Conservation (phyloP, 1,140 invertebrate species). For the Vollenhovia emeryi region DNA sequence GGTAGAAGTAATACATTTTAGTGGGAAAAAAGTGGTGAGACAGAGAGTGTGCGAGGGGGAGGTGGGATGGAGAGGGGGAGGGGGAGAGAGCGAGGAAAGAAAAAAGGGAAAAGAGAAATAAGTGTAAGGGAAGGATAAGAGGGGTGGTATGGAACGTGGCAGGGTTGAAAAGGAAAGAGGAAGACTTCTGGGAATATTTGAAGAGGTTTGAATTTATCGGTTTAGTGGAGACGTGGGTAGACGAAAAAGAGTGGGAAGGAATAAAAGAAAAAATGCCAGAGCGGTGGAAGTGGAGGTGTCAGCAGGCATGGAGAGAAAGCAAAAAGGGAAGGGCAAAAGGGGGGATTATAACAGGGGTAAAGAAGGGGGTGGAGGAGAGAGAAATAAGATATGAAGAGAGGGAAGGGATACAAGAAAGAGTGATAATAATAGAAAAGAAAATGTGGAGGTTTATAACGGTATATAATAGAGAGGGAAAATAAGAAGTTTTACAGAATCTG, state of each 20-base stretch:
- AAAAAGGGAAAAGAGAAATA: too few species aligned
- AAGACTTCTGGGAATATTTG: neutral
- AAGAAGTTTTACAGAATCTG: neutral
- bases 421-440: neutral
- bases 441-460: neutral
- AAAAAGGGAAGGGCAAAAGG: neutral
- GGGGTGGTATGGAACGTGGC: neutral
- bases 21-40: too few species aligned
- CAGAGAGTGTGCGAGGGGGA: too few species aligned
- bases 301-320: neutral
- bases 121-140: neutral
- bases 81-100: too few species aligned
- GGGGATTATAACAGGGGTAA: neutral
- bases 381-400: neutral
- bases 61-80: too few species aligned
- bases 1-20: too few species aligned
- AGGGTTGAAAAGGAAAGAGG: neutral
- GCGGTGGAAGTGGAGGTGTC: neutral
- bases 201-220: neutral
- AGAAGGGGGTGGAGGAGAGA: neutral
- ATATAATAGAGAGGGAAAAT: neutral
- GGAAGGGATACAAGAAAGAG: neutral
- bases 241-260: neutral
- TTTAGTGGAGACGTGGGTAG: neutral
- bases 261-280: neutral